Evolutionary conservation across 1,140 invertebrate species (phyloP), one percentile per base, ranked within the genome.

Genomic region (Drosophila lacertosa): DNA sequence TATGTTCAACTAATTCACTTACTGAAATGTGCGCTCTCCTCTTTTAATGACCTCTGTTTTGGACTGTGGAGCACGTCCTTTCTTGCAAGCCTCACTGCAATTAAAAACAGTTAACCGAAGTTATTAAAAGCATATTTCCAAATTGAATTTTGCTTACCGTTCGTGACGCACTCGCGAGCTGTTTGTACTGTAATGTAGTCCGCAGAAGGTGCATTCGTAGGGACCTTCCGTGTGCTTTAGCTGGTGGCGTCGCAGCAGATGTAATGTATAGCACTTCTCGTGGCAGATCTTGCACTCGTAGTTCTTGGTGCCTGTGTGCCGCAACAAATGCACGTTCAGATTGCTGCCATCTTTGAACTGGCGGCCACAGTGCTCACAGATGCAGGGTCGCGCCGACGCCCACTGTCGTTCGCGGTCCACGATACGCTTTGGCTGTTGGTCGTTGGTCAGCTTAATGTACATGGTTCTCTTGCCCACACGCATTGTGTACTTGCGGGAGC

Each of bases 11-110:
- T 5, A 16, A 3, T 4, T 5, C 10, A 65, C 81, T 71, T 32
- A 86, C 81, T 86, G 81, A 47, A 86, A 86, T 32, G 81, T 86
- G 18, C 81, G 77, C 40, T 86, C 81, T 9, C 81, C 81, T n/a
- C 80, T 68, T 7, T 88, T 86, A 9, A 86, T 86, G 2, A 86
- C 39, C 13, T 86, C 82, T 18, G 77, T 77, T 54, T 88, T 86
- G 18, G 81, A 88, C 18, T 86, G 69, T 5, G 81, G 81, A 0
- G 64, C 81, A 32, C 81, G 57, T n/a, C 81, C 81, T 16, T 88
- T 88, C n/a, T 86, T 86, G n/a, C 81, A 86, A 6, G 81, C 82
- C 59, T 81, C 81, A 5, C 80, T 83, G 32, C 5, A 47, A 47
- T 4, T 11, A 20, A 9, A 42, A 3, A 4, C 6, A 4, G n/a